Conservation (phyloP, 2,797 vertebrate genomes). For the Tenualosa thibaudeaui region DNA sequence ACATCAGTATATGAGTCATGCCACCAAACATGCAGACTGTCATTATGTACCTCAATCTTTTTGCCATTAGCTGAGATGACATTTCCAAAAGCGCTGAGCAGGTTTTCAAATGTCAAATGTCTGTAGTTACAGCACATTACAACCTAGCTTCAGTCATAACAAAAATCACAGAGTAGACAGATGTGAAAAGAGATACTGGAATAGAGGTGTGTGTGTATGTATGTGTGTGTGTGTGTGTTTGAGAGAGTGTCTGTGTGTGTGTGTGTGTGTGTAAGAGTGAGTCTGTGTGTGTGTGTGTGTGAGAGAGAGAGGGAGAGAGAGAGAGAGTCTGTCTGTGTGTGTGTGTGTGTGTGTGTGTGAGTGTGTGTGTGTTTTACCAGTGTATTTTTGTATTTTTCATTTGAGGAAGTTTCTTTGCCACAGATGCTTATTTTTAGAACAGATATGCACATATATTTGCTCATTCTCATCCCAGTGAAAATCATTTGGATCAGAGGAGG, state of each 20-base stretch:
- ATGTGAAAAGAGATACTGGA: background rate
- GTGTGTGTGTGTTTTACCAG: no score
- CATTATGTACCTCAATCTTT: background rate
- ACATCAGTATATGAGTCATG: background rate
- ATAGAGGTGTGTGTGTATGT: background rate
- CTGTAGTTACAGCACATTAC: background rate
- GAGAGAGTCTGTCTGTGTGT: no score
- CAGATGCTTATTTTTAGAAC: no score
- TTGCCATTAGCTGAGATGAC: background rate
- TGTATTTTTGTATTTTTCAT: background rate
- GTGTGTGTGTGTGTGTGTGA: no score
- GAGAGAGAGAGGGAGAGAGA: no score
- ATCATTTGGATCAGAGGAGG: background rate
- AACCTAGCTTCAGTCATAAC: background rate
- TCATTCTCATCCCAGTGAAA: background rate
- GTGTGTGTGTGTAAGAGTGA: no score
- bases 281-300: no score
- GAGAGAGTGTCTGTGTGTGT: no score
- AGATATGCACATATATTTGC: no score
- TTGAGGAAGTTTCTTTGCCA: no score
- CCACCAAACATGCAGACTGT: background rate
- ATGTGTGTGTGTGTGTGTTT: no score
- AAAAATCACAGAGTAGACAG: background rate
- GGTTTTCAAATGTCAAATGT: background rate
- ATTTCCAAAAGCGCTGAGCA: background rate